Conservation (phyloP, 2,113 vertebrate species). For the Garra rufa region DNA sequence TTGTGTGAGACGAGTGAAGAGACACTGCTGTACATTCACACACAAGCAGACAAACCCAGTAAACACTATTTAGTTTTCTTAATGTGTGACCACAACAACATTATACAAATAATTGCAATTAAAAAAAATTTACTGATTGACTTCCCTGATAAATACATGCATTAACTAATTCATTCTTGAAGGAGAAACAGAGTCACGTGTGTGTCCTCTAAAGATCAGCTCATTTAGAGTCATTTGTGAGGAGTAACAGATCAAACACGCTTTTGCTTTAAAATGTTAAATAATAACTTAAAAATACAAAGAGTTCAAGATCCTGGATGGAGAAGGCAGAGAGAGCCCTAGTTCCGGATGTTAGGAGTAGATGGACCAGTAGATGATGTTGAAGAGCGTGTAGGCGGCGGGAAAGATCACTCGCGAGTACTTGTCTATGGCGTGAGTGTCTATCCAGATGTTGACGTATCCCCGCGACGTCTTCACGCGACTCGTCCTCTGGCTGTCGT, state of each 20-base stretch:
- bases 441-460: constrained; percentile 93
- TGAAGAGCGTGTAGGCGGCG: constrained; percentile 93
- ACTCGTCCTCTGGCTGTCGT: constrained; percentile 79
- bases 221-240: too few species aligned
- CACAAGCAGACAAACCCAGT: not conserved
- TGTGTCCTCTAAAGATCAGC: not conserved
- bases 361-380: constrained; percentile 98
- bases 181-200: not conserved
- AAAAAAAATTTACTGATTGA: not conserved
- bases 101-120: not conserved
- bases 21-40: not conserved
- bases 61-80: not conserved
- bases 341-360: constrained; percentile 80
- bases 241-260: not conserved
- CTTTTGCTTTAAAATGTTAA: not conserved
- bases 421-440: constrained; percentile 97
- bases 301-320: not conserved
- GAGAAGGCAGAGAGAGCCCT: not conserved
- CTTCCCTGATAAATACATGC: not conserved
- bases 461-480: constrained; percentile 82
- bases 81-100: not conserved
- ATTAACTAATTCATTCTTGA: not conserved
- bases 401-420: constrained; percentile 97
- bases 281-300: not conserved
- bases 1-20: not conserved